phyloP scores from a whole-genome alignment of 1,140 invertebrate species.

The Drosophila watanabei region DNA sequence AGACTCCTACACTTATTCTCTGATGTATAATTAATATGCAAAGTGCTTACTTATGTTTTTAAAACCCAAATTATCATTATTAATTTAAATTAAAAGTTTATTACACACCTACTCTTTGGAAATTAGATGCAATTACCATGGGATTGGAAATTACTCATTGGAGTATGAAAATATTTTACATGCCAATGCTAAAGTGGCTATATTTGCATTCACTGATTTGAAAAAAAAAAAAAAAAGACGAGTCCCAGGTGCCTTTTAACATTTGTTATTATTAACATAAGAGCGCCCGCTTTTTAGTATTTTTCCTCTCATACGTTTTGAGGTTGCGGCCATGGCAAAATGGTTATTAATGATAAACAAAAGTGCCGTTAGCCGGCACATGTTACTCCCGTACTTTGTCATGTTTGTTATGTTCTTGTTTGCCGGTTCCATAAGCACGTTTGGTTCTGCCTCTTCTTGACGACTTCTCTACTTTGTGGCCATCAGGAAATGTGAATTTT shows the following conservation, averaged over 20 bases:
- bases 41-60: neutral
- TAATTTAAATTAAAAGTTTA: neutral
- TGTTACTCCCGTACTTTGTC: conserved; percentile 31
- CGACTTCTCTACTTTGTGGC: conserved; percentile 29
- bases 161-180: conserved; percentile 27
- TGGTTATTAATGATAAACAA: conserved; percentile 61
- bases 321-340: conserved; percentile 32
- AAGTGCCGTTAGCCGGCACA: conserved; percentile 49
- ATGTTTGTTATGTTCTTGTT: conserved; percentile 43
- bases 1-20: neutral
- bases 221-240: neutral
- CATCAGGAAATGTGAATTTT: conserved; percentile 33
- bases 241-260: neutral
- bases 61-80: neutral
- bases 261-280: conserved; percentile 16
- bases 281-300: conserved; percentile 2
- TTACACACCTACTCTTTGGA: neutral
- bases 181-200: conserved; percentile 10
- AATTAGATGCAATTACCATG: conserved; percentile 11
- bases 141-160: conserved; percentile 7
- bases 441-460: conserved; percentile 22
- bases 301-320: conserved; percentile 1
- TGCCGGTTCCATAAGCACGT: conserved; percentile 42
- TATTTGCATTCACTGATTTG: conserved; percentile 14
- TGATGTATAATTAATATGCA: neutral